Percentiles rank a stretch among this genome's conserved stretches.
Evolutionary conservation across 2,797 vertebrate species (phyloP).

Genomic region (Trachurus trachurus): DNA sequence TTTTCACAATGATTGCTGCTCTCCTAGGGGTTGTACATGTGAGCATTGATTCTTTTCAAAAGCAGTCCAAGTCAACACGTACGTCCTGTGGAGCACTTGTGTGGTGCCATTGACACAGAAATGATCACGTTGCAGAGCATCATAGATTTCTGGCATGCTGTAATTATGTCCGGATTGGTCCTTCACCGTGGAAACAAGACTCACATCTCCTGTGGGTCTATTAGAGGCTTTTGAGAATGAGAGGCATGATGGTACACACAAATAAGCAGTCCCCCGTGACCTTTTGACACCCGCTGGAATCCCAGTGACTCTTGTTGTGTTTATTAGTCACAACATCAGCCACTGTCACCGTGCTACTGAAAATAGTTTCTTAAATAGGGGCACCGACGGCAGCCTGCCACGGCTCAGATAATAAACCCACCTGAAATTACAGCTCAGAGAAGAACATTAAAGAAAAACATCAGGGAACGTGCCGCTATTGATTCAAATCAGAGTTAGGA

Average conservation of each 20-base stretch:
- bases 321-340: slow-evolving; percentile 59
- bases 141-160: slow-evolving; percentile 56
- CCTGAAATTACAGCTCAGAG: slow-evolving; percentile 68
- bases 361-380: slow-evolving; percentile 74
- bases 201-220: slow-evolving; percentile 48
- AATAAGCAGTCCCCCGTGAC: slow-evolving; percentile 55
- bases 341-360: slow-evolving; percentile 50
- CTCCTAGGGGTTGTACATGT: slow-evolving; percentile 57
- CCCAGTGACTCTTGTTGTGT: slow-evolving; percentile 49
- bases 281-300: slow-evolving; percentile 63
- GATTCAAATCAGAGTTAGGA: slow-evolving; percentile 52
- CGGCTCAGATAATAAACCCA: slow-evolving; percentile 63
- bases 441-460: slow-evolving; percentile 68
- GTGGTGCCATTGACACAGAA: slow-evolving; percentile 52
- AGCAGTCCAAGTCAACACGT: slow-evolving; percentile 58
- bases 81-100: slow-evolving; percentile 24
- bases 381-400: slow-evolving; percentile 53
- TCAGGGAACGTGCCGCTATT: slow-evolving; percentile 51
- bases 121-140: slow-evolving; percentile 44
- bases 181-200: slow-evolving; percentile 52
- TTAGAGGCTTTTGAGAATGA: slow-evolving; percentile 64
- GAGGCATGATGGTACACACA: slow-evolving; percentile 40
- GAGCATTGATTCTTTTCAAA: slow-evolving; percentile 63
- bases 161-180: slow-evolving; percentile 56
- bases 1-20: slow-evolving; percentile 64